Evolutionary conservation across 2,797 vertebrate species (phyloP).

Genomic region (Distichodus sexfasciatus): DNA sequence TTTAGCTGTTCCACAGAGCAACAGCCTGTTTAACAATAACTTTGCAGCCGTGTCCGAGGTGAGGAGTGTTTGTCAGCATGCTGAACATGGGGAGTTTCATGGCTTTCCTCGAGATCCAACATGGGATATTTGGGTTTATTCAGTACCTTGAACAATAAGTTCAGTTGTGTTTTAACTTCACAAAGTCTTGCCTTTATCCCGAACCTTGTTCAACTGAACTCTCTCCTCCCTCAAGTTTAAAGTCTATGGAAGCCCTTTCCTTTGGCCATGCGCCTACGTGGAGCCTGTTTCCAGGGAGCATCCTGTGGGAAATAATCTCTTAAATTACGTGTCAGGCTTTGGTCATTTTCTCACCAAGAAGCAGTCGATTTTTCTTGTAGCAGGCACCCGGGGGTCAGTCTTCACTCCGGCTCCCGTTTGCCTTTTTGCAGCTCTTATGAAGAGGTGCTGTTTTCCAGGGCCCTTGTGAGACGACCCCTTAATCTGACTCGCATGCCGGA

Average conservation of each 20-base stretch:
- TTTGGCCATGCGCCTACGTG: not conserved
- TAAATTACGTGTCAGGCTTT: slow-evolving; percentile 41
- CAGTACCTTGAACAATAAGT: not conserved
- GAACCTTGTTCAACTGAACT: not conserved
- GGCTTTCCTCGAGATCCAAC: slow-evolving; percentile 23
- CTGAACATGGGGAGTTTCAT: slow-evolving; percentile 23
- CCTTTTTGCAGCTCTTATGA: slow-evolving; percentile 22
- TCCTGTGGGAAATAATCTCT: slow-evolving; percentile 43
- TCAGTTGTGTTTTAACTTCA: not conserved
- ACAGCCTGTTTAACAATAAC: slow-evolving; percentile 57
- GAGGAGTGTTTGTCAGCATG: slow-evolving; percentile 23
- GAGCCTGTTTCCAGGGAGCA: not conserved
- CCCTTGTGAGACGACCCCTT: slow-evolving; percentile 6
- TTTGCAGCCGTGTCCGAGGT: slow-evolving; percentile 33
- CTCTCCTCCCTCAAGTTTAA: not conserved
- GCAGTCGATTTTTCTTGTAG: slow-evolving; percentile 30
- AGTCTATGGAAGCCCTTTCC: not conserved
- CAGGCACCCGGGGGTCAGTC: slow-evolving; percentile 23
- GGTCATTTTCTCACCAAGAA: slow-evolving; percentile 37
- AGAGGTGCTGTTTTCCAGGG: slow-evolving; percentile 14
- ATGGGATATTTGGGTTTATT: slow-evolving; percentile 25
- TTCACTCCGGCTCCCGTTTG: not conserved
- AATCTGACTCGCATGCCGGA: not conserved
- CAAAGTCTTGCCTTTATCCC: not conserved
- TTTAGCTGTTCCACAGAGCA: slow-evolving; percentile 55